Conservation (phyloP, 2,113 vertebrate genomes). For the Alexandromys fortis region DNA sequence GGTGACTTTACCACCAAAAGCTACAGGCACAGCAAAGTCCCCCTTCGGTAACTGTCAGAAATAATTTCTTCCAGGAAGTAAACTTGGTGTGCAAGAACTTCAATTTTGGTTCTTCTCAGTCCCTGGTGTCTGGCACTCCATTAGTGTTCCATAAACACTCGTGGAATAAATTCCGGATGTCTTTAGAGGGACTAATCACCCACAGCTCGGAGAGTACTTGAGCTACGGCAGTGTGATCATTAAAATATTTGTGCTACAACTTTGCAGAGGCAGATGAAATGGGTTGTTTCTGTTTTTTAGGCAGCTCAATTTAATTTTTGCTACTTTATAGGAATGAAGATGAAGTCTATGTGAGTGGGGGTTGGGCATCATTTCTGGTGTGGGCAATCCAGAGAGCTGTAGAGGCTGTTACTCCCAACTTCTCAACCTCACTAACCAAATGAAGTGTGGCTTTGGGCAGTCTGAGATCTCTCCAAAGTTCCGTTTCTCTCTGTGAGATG, state of each 20-base stretch:
- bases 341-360: neutral
- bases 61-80: neutral
- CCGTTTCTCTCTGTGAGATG: neutral
- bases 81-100: neutral
- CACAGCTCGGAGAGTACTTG: neutral
- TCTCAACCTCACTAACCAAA: neutral
- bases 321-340: neutral
- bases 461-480: neutral
- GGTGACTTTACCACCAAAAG: neutral
- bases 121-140: neutral
- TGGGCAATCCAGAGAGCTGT: neutral
- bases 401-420: neutral
- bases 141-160: neutral
- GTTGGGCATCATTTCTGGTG: neutral
- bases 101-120: neutral
- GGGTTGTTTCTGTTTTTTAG: neutral
- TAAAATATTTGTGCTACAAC: constrained; percentile 31
- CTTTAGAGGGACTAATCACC: neutral
- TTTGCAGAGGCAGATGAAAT: neutral
- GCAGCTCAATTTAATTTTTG: neutral
- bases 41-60: neutral
- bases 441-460: neutral
- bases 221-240: neutral
- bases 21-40: neutral
- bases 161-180: neutral